phyloP scores from a whole-genome alignment of 2,888 invertebrate genomes.

The Stenolophus ochropezus region DNA sequence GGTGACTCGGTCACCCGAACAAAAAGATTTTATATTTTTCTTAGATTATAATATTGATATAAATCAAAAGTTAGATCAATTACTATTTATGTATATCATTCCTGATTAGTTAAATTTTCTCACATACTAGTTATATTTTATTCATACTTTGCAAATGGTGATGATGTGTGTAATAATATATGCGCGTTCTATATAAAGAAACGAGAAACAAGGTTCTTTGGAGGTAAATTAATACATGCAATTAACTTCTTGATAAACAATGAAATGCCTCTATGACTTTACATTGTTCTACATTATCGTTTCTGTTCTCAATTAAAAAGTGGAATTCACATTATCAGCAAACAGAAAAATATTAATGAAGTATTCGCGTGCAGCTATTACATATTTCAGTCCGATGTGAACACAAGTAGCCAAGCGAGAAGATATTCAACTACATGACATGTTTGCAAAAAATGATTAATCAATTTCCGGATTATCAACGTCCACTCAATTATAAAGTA shows the following conservation, averaged over 20 bases:
- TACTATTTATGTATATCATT: too few species aligned
- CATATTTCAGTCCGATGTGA: conserved; percentile 21
- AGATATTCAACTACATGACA: conserved; percentile 38
- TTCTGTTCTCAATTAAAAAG: conserved; percentile 46
- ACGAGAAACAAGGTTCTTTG: too few species aligned
- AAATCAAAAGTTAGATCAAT: too few species aligned
- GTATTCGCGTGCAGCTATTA: conserved; percentile 33
- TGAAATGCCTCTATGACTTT: neutral
- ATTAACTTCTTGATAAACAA: neutral
- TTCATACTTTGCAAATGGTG: too few species aligned
- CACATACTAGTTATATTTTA: too few species aligned
- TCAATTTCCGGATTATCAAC: conserved; percentile 6
- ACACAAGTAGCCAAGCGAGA: conserved; percentile 34
- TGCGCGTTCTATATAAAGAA: too few species aligned
- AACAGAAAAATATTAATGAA: conserved; percentile 51
- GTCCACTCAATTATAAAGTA: conserved; percentile 7
- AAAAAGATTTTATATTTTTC: too few species aligned
- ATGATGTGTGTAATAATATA: neutral
- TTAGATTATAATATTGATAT: too few species aligned
- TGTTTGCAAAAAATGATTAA: conserved; percentile 13
- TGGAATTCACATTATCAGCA: conserved; percentile 50
- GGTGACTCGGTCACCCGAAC: too few species aligned
- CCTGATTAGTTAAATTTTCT: too few species aligned
- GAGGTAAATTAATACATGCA: neutral
- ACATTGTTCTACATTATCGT: neutral